Evolutionary conservation across 1,140 invertebrate species (phyloP), one percentile per base, ranked within the genome.

Genomic region (Gryon sp.): DNA sequence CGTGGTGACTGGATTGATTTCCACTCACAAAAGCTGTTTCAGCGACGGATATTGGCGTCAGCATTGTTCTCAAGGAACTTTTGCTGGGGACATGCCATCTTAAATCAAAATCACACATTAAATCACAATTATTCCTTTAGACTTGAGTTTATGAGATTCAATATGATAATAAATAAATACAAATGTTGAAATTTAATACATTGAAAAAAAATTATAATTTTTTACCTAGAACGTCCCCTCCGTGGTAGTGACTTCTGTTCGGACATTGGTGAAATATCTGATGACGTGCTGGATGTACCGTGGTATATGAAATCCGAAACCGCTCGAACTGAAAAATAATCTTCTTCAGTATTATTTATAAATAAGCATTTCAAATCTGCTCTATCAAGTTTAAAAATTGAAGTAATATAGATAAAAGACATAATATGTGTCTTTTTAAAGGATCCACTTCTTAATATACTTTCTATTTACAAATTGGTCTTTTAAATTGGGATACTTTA

Each of bases 181-280:
- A n/a, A n/a, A n/a, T n/a, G n/a, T n/a, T n/a, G n/a, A n/a, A n/a
- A n/a, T n/a, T n/a, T n/a, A n/a, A n/a, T n/a, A n/a, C n/a, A n/a
- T n/a, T 41, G 18, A 19, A 8, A 41, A 43, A 9, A 22, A 43
- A 11, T 38, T 57, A n/a, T 22, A 18, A 18, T 18, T 50, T 12
- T 40, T 85, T 91, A 93, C 92, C 92, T 93, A 84, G 92, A 92
- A 83, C 91, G 88, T 84, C 91, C 92, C 84, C 92, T 90, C 80
- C 92, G 89, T 78, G 92, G 92, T 74, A 94, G 88, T 68, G 93
- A 94, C 85, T 94, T 94, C 87, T 93, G 92, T 85, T 94, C 93
- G 74, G 92, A 93, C 92, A 93, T 93, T 76, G 93, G 93, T 76
- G 93, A 94, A 82, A 94, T 92, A 87, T 94, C 93, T 78, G 93